Base-by-base conservation (phyloP, 2,113 vertebrate species). In the Peromyscus californicus region DNA sequence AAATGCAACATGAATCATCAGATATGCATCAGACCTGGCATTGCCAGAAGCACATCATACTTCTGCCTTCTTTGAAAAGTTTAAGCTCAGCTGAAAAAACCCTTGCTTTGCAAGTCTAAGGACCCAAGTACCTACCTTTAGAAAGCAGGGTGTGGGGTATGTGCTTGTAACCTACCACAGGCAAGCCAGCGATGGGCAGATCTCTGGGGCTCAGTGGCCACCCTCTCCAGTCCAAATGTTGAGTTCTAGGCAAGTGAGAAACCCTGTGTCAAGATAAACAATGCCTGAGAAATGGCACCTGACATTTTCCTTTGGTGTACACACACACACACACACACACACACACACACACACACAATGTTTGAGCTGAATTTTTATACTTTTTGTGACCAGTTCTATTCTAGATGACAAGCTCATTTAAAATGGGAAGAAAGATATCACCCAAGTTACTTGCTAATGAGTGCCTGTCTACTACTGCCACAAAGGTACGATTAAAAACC, bases 351-450 rank as follows among this genome's bases (percentile, higher is more conserved):
- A 63, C 59, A 63, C n/a, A 42, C 33, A 79, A 13, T 21, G 33
- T 67, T 87, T 69, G 63, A 69, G 31, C 17, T 87, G 17, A 33
- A 26, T 70, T 96, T 96, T 95, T 54, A 31, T 93, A 7, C 65
- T 48, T 65, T 57, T 85, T 78, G 13, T 21, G 72, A 33, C 16
- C 26, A 82, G 45, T 21, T 24, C 0, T 45, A 39, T 75, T 51
- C 21, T 85, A 29, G 24, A 70, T 33, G 39, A 51, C 15, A 75
- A 26, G 39, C 2, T 3, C 24, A 76, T 65, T 76, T 80, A 65
- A 95, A 75, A 57, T 12, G 36, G 22, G 45, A 69, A 86, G 42
- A 69, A 65, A 4, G 16, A 33, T 72, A 21, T 15, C n/a, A 8
- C 9, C 11, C 19, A 57, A 15, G 36, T 57, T 61, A 1, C 24